Conservation (phyloP, 2,797 vertebrate species). For the Sebastes trivittatus region DNA sequence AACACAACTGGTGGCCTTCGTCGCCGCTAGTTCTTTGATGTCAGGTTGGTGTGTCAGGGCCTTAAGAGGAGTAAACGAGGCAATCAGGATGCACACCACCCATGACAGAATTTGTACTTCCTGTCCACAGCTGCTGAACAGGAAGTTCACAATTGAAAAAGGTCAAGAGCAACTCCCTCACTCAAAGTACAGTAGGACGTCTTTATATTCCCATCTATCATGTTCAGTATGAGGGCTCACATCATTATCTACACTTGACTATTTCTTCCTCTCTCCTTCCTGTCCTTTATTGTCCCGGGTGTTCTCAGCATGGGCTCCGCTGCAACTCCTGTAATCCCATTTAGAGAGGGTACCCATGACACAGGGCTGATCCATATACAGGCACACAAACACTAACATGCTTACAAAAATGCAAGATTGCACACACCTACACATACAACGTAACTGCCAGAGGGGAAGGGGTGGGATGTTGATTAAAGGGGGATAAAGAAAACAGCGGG, state of each 20-base stretch:
- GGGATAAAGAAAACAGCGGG: constrained; percentile 15
- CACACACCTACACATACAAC: background rate
- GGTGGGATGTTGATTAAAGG: constrained; percentile 30
- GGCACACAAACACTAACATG: background rate
- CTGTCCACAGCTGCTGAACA: constrained; percentile 38
- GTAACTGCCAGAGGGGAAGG: background rate
- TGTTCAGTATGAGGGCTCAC: background rate
- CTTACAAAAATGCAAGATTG: background rate
- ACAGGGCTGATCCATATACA: background rate
- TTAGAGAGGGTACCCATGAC: constrained; percentile 16
- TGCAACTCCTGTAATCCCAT: constrained; percentile 45
- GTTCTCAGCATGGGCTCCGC: background rate
- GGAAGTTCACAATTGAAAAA: constrained; percentile 41
- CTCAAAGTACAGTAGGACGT: background rate
- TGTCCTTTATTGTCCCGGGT: background rate
- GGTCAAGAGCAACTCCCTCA: constrained; percentile 31
- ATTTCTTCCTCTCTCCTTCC: background rate
- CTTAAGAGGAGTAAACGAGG: background rate
- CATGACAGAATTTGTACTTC: constrained; percentile 51
- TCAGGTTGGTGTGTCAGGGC: too few relatives aligned
- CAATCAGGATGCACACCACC: constrained; percentile 12
- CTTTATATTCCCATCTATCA: constrained; percentile 9
- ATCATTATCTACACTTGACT: background rate
- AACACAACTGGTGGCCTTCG: too few relatives aligned
- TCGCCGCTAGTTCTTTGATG: background rate